A percentile compares a stretch with the other conserved stretches of the same genome.
Evolutionary conservation across 2,888 invertebrate genomes (phyloP).

Genomic region (Zootermopsis nevadensis): DNA sequence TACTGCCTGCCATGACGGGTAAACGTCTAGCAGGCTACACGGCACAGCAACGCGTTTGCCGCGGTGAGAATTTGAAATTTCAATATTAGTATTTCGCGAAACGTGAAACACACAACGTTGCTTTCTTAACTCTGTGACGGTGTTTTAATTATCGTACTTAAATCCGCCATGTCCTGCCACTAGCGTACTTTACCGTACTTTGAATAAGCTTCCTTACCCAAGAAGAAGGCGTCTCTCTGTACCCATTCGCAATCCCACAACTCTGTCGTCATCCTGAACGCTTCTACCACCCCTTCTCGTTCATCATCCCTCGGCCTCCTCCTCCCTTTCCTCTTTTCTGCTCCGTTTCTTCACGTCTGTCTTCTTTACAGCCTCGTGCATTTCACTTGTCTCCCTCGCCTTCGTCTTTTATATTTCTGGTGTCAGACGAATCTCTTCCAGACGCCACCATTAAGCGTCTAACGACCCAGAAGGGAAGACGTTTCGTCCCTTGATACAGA

Average conservation of each 20-base stretch:
- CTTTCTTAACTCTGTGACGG: no score
- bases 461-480: neutral
- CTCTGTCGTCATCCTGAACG: neutral
- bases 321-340: slow-evolving; percentile 26
- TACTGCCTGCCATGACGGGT: no score
- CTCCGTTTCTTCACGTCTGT: slow-evolving; percentile 29
- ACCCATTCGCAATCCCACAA: neutral
- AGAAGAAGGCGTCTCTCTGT: neutral
- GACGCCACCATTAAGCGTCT: slow-evolving; percentile 1
- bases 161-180: no score
- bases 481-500: neutral
- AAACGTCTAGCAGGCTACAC: no score
- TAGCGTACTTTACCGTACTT: no score
- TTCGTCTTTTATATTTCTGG: neutral
- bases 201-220: no score
- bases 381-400: neutral
- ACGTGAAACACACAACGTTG: no score
- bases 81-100: no score
- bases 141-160: no score
- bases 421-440: neutral
- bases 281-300: neutral
- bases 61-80: no score
- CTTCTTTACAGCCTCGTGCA: neutral
- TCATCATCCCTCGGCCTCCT: slow-evolving; percentile 2
- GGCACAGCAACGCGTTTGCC: no score